Evolutionary conservation across 1,140 invertebrate genomes (phyloP).

Genomic region (Cotesia glomerata): DNA sequence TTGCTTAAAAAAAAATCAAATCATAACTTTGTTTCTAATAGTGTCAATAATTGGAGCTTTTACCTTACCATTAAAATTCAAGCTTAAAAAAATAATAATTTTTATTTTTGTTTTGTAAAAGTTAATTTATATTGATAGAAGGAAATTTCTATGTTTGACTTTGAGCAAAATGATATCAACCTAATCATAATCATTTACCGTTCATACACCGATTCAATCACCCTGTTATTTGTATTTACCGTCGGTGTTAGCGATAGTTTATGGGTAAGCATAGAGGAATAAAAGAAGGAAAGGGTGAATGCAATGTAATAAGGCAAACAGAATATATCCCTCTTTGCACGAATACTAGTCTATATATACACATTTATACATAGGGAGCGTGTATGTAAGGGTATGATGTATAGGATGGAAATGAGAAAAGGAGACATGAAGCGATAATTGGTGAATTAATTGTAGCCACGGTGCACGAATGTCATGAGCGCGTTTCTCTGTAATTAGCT

Average conservation of each 20-base stretch:
- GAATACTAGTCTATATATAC: slow-evolving; percentile 9
- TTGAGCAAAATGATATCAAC: too few relatives aligned
- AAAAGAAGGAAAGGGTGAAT: not conserved
- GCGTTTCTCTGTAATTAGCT: slow-evolving; percentile 57
- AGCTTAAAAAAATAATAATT: too few relatives aligned
- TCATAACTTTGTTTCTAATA: too few relatives aligned
- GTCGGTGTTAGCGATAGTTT: not conserved
- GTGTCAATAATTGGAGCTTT: too few relatives aligned
- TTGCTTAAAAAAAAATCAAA: too few relatives aligned
- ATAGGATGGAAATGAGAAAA: slow-evolving; percentile 20
- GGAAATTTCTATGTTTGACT: too few relatives aligned
- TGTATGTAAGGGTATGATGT: not conserved
- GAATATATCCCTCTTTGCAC: not conserved
- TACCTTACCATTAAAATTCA: too few relatives aligned
- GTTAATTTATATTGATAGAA: not conserved
- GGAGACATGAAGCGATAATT: slow-evolving; percentile 48
- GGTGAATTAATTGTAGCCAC: slow-evolving; percentile 60
- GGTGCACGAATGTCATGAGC: slow-evolving; percentile 53
- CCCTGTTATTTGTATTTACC: not conserved
- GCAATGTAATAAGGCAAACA: not conserved
- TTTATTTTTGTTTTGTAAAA: not conserved
- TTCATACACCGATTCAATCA: too few relatives aligned
- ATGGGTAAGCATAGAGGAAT: not conserved
- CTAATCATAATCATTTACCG: too few relatives aligned
- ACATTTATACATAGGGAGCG: not conserved